Percentiles rank a stretch among this genome's conserved stretches.
Conservation (phyloP, 2,888 invertebrate species). For the Seladonia tumulorum region DNA sequence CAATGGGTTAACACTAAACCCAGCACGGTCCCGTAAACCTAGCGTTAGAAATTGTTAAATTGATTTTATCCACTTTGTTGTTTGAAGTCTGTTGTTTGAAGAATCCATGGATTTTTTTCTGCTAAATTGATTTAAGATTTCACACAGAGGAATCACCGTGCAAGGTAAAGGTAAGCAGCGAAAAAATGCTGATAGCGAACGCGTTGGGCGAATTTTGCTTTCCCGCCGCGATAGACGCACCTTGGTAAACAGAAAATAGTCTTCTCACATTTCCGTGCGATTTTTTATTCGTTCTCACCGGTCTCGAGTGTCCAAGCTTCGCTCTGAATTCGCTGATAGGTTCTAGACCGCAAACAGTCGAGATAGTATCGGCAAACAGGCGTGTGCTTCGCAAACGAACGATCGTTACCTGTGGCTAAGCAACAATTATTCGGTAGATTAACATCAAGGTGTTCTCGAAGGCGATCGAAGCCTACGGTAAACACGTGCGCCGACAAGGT, state of each 20-base stretch:
- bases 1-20: too few species aligned
- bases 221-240: neutral
- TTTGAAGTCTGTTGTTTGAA: too few species aligned
- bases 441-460: slow-evolving; percentile 34
- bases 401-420: slow-evolving; percentile 16
- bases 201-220: too few species aligned
- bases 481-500: slow-evolving; percentile 1
- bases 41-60: too few species aligned
- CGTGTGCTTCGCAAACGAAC: slow-evolving; percentile 43
- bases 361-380: slow-evolving; percentile 55
- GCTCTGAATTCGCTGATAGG: neutral
- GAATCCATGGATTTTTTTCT: too few species aligned
- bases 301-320: neutral
- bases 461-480: neutral
- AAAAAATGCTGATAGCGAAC: too few species aligned
- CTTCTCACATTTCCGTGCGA: neutral
- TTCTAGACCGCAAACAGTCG: slow-evolving; percentile 1
- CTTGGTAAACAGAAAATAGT: neutral
- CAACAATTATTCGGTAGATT: slow-evolving; percentile 49
- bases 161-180: too few species aligned
- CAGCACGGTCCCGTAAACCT: too few species aligned
- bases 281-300: neutral
- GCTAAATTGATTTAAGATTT: too few species aligned
- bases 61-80: too few species aligned
- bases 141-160: too few species aligned